These are phyloP conservation scores for Arenicola marina DNA, from an alignment of 2,888 invertebrate species.

Conservation along the genomic window DNA sequence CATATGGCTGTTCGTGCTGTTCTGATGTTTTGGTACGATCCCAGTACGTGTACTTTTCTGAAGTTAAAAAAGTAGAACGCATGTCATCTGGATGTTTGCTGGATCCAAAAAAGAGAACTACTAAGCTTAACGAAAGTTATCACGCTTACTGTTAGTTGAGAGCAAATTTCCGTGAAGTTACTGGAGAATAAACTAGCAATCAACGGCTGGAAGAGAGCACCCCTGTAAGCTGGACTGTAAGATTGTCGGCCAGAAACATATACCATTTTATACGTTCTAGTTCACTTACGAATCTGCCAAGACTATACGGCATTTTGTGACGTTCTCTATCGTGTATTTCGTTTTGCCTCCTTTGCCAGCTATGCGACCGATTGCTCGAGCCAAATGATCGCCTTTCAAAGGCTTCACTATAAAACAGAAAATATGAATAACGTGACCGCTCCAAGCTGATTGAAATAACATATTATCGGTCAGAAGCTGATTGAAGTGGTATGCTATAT, in stretches of 20 bases:
- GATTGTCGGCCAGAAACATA: neutral
- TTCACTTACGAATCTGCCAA: conserved; percentile 76
- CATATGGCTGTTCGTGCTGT: conserved; percentile 92
- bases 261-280: neutral
- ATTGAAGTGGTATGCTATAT: too few species aligned
- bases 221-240: neutral
- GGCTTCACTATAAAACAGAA: conserved; percentile 74
- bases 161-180: too few species aligned
- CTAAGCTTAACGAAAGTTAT: too few species aligned
- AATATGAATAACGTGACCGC: too few species aligned
- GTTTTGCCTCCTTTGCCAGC: conserved; percentile 97
- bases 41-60: conserved; percentile 92
- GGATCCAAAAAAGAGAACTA: too few species aligned
- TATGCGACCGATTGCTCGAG: conserved; percentile 93
- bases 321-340: conserved; percentile 98
- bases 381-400: conserved; percentile 90
- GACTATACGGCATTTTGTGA: conserved; percentile 96
- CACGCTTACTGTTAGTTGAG: too few species aligned
- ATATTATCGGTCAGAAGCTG: too few species aligned
- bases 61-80: conserved; percentile 38
- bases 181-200: neutral
- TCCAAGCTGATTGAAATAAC: too few species aligned
- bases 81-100: too few species aligned
- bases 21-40: conserved; percentile 95
- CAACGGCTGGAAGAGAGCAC: neutral